A percentile compares a stretch with the other conserved stretches of the same genome.
phyloP scores from a whole-genome alignment of 2,113 vertebrate genomes.

The Centropus bengalensis region DNA sequence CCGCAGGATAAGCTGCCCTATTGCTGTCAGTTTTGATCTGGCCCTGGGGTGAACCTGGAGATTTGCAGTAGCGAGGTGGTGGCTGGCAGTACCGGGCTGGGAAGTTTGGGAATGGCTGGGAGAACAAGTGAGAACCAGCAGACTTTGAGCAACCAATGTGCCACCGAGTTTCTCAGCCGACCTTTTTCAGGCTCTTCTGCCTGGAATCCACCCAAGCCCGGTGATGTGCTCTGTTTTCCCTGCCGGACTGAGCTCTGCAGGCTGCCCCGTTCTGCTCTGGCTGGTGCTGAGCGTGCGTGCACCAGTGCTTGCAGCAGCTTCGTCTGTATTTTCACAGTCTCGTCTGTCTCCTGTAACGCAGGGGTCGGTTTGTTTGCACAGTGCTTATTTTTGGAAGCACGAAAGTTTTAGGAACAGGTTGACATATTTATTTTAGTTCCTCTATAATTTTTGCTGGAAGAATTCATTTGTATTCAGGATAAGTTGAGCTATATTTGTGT shows the following conservation, averaged over 20 bases:
- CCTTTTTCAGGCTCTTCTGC: neutral
- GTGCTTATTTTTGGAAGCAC: conserved; percentile 49
- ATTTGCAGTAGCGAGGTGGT: neutral
- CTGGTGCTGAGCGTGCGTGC: neutral
- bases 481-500: neutral
- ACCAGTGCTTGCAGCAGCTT: neutral
- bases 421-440: conserved; percentile 39
- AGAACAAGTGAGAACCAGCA: neutral
- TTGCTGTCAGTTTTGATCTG: neutral
- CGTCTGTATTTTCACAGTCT: conserved; percentile 29
- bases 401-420: conserved; percentile 24
- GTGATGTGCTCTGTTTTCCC: neutral
- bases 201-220: neutral
- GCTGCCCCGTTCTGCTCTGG: neutral
- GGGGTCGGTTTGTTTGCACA: conserved; percentile 46
- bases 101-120: neutral
- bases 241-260: neutral
- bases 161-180: neutral
- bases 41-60: rapidly evolving
- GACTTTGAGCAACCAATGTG: neutral
- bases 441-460: conserved; percentile 48
- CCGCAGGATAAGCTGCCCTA: rapidly evolving
- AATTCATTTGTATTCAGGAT: neutral
- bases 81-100: neutral
- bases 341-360: neutral